Conservation (phyloP, 1,140 invertebrate genomes). For the Apis cerana region DNA sequence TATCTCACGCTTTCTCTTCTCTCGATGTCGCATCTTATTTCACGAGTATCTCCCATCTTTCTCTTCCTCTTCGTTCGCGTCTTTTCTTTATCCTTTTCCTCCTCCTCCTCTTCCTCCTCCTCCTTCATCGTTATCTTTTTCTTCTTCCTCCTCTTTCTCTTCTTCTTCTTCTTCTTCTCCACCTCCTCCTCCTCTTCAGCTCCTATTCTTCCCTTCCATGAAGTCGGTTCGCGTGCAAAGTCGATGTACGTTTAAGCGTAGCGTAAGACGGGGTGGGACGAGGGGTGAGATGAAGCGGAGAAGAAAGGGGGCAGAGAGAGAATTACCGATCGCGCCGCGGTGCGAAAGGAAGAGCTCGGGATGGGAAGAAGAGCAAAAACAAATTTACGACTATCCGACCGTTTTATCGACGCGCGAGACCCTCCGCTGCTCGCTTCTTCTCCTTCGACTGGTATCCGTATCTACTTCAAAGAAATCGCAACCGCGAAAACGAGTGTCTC, state of each 20-base stretch:
- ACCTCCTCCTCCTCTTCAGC: not conserved
- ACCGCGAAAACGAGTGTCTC: conserved; percentile 1
- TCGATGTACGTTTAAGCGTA: conserved; percentile 56
- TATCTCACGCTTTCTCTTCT: conserved; percentile 23
- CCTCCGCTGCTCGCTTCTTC: not conserved
- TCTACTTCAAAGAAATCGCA: not conserved
- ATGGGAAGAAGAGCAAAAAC: conserved; percentile 53
- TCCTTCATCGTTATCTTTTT: not conserved
- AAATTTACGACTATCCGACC: conserved; percentile 63
- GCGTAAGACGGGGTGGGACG: conserved; percentile 24
- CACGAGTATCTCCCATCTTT: conserved; percentile 26
- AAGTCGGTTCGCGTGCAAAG: conserved; percentile 56
- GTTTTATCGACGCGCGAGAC: conserved; percentile 49
- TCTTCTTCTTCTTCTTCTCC: not conserved
- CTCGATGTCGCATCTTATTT: conserved; percentile 50
- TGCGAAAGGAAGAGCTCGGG: conserved; percentile 49
- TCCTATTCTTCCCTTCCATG: conserved; percentile 28
- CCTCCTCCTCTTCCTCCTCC: not conserved
- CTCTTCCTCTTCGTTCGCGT: not conserved
- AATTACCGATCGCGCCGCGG: conserved; percentile 57
- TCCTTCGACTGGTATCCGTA: not conserved
- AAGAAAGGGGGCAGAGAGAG: conserved; percentile 22
- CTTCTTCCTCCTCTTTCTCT: not conserved
- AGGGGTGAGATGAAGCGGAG: not conserved
- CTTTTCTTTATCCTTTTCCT: not conserved